phyloP scores from a whole-genome alignment of 2,797 vertebrate species.

The Phaenicophaeus curvirostris region DNA sequence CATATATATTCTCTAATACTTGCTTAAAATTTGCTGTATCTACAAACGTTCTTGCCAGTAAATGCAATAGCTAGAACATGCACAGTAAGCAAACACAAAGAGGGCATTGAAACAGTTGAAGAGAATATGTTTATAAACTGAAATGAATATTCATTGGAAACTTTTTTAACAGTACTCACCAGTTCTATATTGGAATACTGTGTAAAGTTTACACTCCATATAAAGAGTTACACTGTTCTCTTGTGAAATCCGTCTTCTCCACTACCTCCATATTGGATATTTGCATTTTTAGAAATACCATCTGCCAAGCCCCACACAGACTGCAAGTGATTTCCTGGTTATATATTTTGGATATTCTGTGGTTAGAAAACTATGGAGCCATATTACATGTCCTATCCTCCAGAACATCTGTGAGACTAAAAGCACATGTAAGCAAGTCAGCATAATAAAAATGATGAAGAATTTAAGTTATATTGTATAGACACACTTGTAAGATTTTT shows the following conservation, averaged over 20 bases:
- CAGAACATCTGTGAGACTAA: slow-evolving; percentile 67
- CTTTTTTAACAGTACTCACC: slow-evolving; percentile 70
- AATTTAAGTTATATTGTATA: slow-evolving; percentile 18
- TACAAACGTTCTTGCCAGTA: slow-evolving; percentile 36
- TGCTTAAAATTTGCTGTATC: slow-evolving; percentile 57
- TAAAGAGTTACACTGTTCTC: slow-evolving; percentile 72
- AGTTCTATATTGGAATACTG: slow-evolving; percentile 71
- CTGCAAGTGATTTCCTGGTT: slow-evolving; percentile 72
- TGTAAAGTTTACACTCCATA: slow-evolving; percentile 72
- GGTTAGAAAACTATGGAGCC: slow-evolving; percentile 71
- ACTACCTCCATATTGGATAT: slow-evolving; percentile 71
- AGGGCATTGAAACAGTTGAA: slow-evolving; percentile 69
- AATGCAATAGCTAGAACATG: slow-evolving; percentile 64
- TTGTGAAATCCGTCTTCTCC: slow-evolving; percentile 64
- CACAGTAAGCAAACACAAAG: slow-evolving; percentile 73
- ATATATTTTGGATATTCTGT: slow-evolving; percentile 72
- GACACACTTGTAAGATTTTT: not conserved
- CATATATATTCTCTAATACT: slow-evolving; percentile 33
- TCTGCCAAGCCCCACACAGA: slow-evolving; percentile 69
- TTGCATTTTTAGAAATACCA: slow-evolving; percentile 73
- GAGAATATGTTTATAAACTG: slow-evolving; percentile 72
- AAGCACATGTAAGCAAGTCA: slow-evolving; percentile 50
- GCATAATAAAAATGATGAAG: slow-evolving; percentile 29
- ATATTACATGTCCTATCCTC: slow-evolving; percentile 67
- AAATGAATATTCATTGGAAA: slow-evolving; percentile 72